Base-by-base conservation (phyloP, 1,140 invertebrate genomes). In the Drosophila nebulosa region DNA sequence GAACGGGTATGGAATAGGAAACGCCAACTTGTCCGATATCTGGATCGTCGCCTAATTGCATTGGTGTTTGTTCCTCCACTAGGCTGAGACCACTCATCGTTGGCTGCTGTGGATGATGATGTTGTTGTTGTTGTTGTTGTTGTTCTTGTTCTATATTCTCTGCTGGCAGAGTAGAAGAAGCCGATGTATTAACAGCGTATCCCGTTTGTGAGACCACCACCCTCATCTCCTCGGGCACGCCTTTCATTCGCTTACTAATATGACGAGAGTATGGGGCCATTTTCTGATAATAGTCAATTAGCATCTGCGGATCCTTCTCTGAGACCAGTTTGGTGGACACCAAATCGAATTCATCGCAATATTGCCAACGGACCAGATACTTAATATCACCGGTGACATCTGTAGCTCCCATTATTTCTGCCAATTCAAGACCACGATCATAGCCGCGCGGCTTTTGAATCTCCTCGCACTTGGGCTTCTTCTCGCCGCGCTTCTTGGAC, bases 351-450 rank as follows among this genome's bases (percentile, higher is more conserved):
- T 91, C 89, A 3, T 90, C 79, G 30, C 89, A 90, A 63, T 59
- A 80, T 53, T 91, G 76, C 90, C 90, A 91, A 18, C 86, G 74
- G 5, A 91, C 78, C 10, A 91, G 66, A 26, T 91, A 92, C 9
- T 79, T 86, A 2, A 90, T 74, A 10, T 90, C 89, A 0, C 84
- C 90, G 18, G 77, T 79, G 1, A 80, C 77, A 55, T 91, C 84
- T 4, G 91, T 90, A 4, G 97, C 97, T 30, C 93, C 98, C 91
- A 99, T 97, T 67, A 99, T 99, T 91, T 97, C 96, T 76, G 99
- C 97, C 9, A 98, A 96, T 58, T 97, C 96, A 1, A 98, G 92
- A 9, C 96, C 96, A 80, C 97, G 93, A 69, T 98, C 97, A 92
- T 99, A 99, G n/a, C 90, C 90, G 7, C 91, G 75, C 0, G 86